These are phyloP conservation scores for Yoshiicerus persimilis DNA, from an alignment of 1,140 invertebrate genomes.

Conservation along the genomic window DNA sequence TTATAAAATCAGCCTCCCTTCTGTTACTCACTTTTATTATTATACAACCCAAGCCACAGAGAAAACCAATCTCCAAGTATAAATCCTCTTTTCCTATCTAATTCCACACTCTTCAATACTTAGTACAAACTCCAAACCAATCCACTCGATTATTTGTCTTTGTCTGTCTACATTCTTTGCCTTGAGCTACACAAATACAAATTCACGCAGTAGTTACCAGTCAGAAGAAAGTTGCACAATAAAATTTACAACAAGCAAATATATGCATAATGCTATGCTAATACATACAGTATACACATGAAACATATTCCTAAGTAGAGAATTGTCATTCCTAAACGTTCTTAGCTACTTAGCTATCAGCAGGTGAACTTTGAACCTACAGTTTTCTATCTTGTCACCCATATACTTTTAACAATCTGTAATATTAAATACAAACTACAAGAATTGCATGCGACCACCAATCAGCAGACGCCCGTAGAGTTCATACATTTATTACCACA, in stretches of 20 bases:
- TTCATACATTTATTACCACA: neutral
- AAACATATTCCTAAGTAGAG: too few relatives aligned
- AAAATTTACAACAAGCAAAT: neutral
- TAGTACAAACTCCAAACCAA: neutral
- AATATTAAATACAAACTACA: neutral
- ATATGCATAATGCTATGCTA: neutral
- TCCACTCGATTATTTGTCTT: slow-evolving; percentile 8
- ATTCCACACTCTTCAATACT: neutral
- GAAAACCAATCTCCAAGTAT: neutral
- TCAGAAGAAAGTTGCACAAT: neutral
- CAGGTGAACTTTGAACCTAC: neutral
- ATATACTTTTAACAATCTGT: neutral
- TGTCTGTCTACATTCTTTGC: neutral
- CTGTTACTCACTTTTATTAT: slow-evolving; percentile 3
- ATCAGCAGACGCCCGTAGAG: neutral
- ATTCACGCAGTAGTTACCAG: neutral
- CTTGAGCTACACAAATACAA: neutral
- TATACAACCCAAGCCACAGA: neutral
- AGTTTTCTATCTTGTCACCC: neutral
- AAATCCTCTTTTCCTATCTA: neutral
- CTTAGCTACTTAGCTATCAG: neutral
- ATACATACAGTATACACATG: too few relatives aligned
- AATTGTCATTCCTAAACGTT: neutral
- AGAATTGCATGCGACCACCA: neutral
- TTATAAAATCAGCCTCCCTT: neutral